phyloP scores from a whole-genome alignment of 2,888 invertebrate species.

The Strigamia transsilvanica region DNA sequence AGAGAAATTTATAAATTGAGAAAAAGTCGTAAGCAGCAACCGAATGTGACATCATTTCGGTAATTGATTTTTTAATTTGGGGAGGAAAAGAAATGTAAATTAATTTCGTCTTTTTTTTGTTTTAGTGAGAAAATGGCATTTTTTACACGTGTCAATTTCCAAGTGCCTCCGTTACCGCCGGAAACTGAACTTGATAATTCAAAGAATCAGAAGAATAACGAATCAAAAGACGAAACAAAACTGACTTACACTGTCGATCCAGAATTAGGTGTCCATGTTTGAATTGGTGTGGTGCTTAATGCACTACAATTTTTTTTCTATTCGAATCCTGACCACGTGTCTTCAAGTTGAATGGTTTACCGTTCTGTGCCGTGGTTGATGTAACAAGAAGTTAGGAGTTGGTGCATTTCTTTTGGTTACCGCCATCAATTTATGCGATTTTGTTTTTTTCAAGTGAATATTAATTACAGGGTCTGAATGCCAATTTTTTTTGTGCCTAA shows the following conservation, averaged over 20 bases:
- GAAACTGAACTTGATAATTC: slow-evolving; percentile 55
- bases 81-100: neutral
- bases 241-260: slow-evolving; percentile 58
- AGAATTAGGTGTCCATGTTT: slow-evolving; percentile 60
- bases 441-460: slow-evolving; percentile 3
- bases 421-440: slow-evolving; percentile 16
- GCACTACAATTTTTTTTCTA: neutral
- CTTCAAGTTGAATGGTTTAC: slow-evolving; percentile 26
- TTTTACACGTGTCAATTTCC: slow-evolving; percentile 73
- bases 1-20: slow-evolving; percentile 90
- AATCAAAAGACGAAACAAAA: slow-evolving; percentile 38
- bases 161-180: slow-evolving; percentile 60
- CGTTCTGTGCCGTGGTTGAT: slow-evolving; percentile 20
- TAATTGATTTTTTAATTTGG: slow-evolving; percentile 67
- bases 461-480: slow-evolving; percentile 16
- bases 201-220: slow-evolving; percentile 3
- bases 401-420: slow-evolving; percentile 16
- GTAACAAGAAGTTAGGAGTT: slow-evolving; percentile 9
- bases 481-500: slow-evolving; percentile 23
- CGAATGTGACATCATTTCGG: slow-evolving; percentile 92
- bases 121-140: slow-evolving; percentile 94
- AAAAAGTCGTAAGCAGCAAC: slow-evolving; percentile 86
- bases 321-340: slow-evolving; percentile 19
- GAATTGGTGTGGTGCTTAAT: slow-evolving; percentile 51
- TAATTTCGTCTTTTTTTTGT: neutral